phyloP scores from a whole-genome alignment of 2,113 vertebrate genomes.

The Thomomys bottae region DNA sequence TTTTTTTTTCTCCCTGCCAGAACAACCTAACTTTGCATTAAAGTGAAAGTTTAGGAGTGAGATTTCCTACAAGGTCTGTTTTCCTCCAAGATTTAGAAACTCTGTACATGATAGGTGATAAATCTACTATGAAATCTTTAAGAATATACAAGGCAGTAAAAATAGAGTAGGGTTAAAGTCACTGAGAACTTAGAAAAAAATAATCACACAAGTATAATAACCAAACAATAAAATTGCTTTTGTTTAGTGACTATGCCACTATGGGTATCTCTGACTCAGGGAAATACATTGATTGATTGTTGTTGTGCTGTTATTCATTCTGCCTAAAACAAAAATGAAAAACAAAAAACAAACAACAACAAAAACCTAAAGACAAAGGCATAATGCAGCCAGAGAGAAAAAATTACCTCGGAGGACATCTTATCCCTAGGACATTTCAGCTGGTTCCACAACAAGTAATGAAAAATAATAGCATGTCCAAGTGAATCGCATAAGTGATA shows the following conservation, averaged over 20 bases:
- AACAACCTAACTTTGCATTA: background rate
- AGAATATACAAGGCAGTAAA: background rate
- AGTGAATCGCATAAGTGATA: background rate
- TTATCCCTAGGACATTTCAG: background rate
- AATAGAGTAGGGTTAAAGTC: background rate
- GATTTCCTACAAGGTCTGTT: constrained; percentile 11
- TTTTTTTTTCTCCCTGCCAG: background rate
- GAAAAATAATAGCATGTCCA: background rate
- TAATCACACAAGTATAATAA: background rate
- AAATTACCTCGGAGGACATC: background rate
- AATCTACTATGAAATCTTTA: background rate
- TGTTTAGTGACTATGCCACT: constrained; percentile 16
- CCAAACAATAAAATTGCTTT: background rate
- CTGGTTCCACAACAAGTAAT: constrained; percentile 2
- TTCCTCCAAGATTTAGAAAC: background rate
- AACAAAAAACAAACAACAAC: too few species aligned
- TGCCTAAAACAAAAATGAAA: too few species aligned
- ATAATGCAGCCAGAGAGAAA: background rate
- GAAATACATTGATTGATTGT: background rate
- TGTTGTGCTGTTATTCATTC: background rate
- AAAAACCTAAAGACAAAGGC: background rate
- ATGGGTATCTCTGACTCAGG: background rate
- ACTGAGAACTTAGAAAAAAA: background rate
- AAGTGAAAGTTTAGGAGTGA: background rate
- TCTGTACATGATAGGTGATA: background rate